phyloP scores from a whole-genome alignment of 2,888 invertebrate genomes.

The Acanthacorydalis orientalis region DNA sequence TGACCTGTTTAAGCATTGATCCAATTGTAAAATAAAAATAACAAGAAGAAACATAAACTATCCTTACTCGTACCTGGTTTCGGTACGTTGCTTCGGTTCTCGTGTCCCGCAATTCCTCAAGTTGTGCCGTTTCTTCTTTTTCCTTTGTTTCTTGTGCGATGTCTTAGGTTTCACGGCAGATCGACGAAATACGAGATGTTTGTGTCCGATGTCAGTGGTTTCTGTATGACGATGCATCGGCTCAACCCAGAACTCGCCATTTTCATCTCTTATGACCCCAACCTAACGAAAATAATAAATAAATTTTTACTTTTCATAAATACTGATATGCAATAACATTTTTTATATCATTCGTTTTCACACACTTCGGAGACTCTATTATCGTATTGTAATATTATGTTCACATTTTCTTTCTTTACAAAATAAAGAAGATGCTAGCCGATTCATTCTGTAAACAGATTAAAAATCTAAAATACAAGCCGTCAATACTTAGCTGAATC shows the following conservation, averaged over 20 bases:
- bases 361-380: too few relatives aligned
- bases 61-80: constrained; percentile 21
- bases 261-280: constrained; percentile 46
- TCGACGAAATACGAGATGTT: constrained; percentile 50
- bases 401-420: too few relatives aligned
- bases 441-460: too few relatives aligned
- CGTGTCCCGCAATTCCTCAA: constrained; percentile 38
- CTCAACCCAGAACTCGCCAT: constrained; percentile 55
- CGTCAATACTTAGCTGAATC: too few relatives aligned
- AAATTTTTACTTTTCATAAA: not conserved
- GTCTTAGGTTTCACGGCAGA: constrained; percentile 35
- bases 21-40: not conserved
- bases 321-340: too few relatives aligned
- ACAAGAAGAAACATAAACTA: constrained; percentile 2
- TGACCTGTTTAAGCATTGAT: too few relatives aligned
- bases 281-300: constrained; percentile 30
- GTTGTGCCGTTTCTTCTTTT: constrained; percentile 30
- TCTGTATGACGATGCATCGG: constrained; percentile 38
- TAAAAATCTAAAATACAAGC: too few relatives aligned
- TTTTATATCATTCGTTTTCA: too few relatives aligned
- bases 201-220: constrained; percentile 31
- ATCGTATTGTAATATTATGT: too few relatives aligned
- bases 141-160: constrained; percentile 23
- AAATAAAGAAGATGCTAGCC: too few relatives aligned
- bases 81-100: constrained; percentile 32